Percentiles rank a stretch among this genome's conserved stretches.
These are phyloP conservation scores for Manis javanica DNA, from an alignment of 2,797 vertebrate species.

Conservation along the genomic window DNA sequence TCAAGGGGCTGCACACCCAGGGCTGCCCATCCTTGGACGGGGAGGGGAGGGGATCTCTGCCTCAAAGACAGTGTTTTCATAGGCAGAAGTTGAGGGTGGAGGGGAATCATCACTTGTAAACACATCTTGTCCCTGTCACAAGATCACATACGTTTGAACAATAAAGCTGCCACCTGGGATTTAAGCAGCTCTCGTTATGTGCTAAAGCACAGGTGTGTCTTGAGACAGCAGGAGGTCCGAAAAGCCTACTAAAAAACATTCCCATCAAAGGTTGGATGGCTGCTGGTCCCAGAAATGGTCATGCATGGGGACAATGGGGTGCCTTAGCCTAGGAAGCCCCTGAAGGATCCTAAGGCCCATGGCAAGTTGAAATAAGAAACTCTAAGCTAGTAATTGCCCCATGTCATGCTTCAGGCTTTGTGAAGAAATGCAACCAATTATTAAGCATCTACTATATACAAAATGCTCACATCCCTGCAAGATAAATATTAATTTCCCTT, in stretches of 20 bases:
- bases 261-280: too few species aligned
- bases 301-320: fast-evolving
- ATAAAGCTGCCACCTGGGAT: background rate
- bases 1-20: fast-evolving
- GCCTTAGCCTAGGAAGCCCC: too few species aligned
- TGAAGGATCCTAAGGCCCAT: background rate
- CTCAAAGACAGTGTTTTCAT: background rate
- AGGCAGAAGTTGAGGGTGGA: background rate
- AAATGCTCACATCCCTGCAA: background rate
- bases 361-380: background rate
- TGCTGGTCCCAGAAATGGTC: background rate
- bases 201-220: background rate
- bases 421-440: background rate
- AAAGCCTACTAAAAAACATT: background rate
- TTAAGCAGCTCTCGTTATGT: too few species aligned
- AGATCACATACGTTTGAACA: background rate
- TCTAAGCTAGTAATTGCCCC: background rate
- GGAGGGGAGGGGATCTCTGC: background rate
- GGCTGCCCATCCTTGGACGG: too few species aligned
- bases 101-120: background rate
- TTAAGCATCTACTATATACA: background rate
- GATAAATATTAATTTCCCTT: background rate
- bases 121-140: background rate
- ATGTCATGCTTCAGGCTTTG: background rate
- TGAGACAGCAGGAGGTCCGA: background rate